phyloP scores from a whole-genome alignment of 2,113 vertebrate genomes.

The Tauraco erythrolophus region DNA sequence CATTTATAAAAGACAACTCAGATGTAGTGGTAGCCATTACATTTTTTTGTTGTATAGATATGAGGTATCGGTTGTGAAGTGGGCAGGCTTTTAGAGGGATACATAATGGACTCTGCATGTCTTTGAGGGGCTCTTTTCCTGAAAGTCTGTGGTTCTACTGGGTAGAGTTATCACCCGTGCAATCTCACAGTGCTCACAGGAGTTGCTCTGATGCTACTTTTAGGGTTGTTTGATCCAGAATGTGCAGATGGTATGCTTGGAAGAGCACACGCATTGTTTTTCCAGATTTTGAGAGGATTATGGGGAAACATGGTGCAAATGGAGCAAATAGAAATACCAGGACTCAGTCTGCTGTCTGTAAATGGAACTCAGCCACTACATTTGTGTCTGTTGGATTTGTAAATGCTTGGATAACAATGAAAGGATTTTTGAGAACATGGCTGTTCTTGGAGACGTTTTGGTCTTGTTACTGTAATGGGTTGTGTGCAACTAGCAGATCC shows the following conservation, averaged over 20 bases:
- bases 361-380: neutral
- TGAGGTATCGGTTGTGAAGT: neutral
- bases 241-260: neutral
- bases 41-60: neutral
- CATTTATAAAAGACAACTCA: neutral
- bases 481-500: neutral
- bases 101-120: neutral
- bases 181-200: neutral
- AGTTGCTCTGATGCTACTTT: neutral
- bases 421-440: neutral
- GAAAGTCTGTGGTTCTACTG: neutral
- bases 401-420: neutral
- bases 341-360: neutral
- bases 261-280: neutral
- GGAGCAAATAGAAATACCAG: neutral
- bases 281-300: neutral
- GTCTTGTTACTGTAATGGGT: neutral
- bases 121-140: neutral
- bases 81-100: neutral
- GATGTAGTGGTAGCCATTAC: neutral
- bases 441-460: neutral
- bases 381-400: neutral
- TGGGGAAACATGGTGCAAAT: neutral
- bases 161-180: neutral
- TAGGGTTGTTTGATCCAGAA: neutral